Conservation (phyloP, 1,140 invertebrate species). For the Coenobita brevimanus region DNA sequence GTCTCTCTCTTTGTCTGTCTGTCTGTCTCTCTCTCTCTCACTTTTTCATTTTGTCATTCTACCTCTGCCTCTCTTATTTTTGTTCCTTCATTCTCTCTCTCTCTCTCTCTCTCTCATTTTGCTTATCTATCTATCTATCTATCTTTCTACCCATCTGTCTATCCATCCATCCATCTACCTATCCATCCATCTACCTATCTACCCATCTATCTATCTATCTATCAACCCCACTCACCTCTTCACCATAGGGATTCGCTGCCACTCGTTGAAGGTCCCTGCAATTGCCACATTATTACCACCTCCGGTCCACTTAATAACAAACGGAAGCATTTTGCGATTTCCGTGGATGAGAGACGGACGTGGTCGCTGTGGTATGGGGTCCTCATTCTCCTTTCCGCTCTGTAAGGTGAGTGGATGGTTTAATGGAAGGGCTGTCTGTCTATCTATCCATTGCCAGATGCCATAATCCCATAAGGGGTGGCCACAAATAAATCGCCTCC, state of each 20-base stretch:
- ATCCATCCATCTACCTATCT: no score
- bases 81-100: no score
- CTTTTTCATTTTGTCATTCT: no score
- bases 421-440: no score
- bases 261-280: slow-evolving; percentile 53
- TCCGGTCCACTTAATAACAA: slow-evolving; percentile 29
- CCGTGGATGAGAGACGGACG: background rate
- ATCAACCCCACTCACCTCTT: slow-evolving; percentile 3
- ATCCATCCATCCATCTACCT: background rate
- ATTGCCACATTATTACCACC: slow-evolving; percentile 8
- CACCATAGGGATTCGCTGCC: slow-evolving; percentile 59
- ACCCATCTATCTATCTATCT: no score
- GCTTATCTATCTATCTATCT: no score
- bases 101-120: background rate
- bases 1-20: slow-evolving; percentile 4
- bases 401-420: background rate
- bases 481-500: no score
- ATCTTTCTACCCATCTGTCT: no score
- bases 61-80: no score
- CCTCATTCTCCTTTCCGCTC: slow-evolving; percentile 11
- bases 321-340: slow-evolving; percentile 11
- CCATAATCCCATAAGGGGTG: no score
- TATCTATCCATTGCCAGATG: no score
- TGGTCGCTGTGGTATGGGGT: background rate
- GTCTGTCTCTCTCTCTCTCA: no score